Percentiles rank a stretch among this genome's conserved stretches.
phyloP scores from a whole-genome alignment of 1,140 invertebrate species.

The Drosophila ananassae region DNA sequence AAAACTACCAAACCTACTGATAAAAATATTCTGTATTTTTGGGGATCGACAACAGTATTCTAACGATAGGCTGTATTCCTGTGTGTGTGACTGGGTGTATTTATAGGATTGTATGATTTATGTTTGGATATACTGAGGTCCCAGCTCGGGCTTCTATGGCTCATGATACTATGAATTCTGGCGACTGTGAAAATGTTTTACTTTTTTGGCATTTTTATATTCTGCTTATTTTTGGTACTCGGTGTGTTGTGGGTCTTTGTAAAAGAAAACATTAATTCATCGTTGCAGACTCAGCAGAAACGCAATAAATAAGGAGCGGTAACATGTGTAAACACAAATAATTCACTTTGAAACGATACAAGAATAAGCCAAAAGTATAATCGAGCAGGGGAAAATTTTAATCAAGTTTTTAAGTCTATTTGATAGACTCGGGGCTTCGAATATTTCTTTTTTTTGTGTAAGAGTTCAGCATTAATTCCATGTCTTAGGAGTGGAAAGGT shows the following conservation, averaged over 20 bases:
- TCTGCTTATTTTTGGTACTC: constrained; percentile 42
- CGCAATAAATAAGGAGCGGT: constrained; percentile 25
- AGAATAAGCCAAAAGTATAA: constrained; percentile 46
- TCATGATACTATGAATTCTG: constrained; percentile 18
- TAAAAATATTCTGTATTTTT: constrained; percentile 49
- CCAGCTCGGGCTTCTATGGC: constrained; percentile 12
- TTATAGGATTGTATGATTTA: constrained; percentile 39
- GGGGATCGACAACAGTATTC: constrained; percentile 47
- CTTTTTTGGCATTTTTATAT: constrained; percentile 22
- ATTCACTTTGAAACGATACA: constrained; percentile 37
- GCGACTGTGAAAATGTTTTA: constrained; percentile 36
- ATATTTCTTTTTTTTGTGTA: constrained; percentile 7
- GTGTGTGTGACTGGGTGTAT: constrained; percentile 29
- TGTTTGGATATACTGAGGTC: constrained; percentile 12
- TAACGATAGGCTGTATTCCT: constrained; percentile 38
- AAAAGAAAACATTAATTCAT: constrained; percentile 23
- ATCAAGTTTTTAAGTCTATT: constrained; percentile 31
- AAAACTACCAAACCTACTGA: constrained; percentile 67
- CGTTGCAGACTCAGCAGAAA: constrained; percentile 25
- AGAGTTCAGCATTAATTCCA: constrained; percentile 4
- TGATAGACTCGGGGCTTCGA: constrained; percentile 7
- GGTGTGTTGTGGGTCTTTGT: constrained; percentile 21
- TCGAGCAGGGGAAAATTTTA: constrained; percentile 27
- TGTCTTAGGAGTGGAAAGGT: constrained; percentile 32
- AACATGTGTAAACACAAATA: constrained; percentile 35